A percentile compares a stretch with the other conserved stretches of the same genome.
phyloP scores from a whole-genome alignment of 2,797 vertebrate species.

The Crenichthys baileyi region DNA sequence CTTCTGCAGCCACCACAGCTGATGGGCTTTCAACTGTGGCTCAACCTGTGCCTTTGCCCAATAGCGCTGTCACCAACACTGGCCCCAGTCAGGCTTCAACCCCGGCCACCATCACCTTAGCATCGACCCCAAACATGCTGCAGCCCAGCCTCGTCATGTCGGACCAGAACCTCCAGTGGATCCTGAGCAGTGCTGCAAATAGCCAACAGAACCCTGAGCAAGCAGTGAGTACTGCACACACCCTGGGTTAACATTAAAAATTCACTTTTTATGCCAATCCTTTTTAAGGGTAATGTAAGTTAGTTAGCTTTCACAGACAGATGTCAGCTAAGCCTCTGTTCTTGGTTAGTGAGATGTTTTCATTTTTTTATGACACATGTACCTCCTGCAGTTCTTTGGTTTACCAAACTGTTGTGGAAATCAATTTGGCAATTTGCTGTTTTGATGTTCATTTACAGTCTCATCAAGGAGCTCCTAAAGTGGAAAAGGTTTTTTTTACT shows the following conservation, averaged over 20 bases:
- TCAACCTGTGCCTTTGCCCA: constrained; percentile 87
- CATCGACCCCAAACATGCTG: constrained; percentile 89
- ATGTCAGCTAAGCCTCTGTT: not conserved
- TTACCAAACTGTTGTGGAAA: not conserved
- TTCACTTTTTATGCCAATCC: not conserved
- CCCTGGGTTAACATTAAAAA: not conserved
- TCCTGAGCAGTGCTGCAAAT: constrained; percentile 92
- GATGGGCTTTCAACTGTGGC: constrained; percentile 63
- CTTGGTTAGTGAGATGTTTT: too few relatives aligned
- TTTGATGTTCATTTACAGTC: constrained; percentile 56
- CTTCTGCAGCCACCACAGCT: constrained; percentile 36
- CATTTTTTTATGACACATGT: not conserved
- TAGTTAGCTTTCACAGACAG: not conserved
- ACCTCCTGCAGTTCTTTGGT: not conserved
- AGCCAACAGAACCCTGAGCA: constrained; percentile 90
- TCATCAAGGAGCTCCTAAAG: constrained; percentile 90
- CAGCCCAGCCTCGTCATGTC: constrained; percentile 94
- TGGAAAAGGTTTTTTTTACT: constrained; percentile 98
- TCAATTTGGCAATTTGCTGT: not conserved
- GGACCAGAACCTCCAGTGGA: constrained; percentile 98
- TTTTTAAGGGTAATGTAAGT: not conserved
- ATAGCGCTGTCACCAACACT: constrained; percentile 72
- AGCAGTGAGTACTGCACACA: constrained; percentile 81
- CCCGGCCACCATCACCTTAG: constrained; percentile 85
- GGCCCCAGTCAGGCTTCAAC: constrained; percentile 49